Conservation (phyloP, 2,797 vertebrate species). For the Rhinogobio ventralis region DNA sequence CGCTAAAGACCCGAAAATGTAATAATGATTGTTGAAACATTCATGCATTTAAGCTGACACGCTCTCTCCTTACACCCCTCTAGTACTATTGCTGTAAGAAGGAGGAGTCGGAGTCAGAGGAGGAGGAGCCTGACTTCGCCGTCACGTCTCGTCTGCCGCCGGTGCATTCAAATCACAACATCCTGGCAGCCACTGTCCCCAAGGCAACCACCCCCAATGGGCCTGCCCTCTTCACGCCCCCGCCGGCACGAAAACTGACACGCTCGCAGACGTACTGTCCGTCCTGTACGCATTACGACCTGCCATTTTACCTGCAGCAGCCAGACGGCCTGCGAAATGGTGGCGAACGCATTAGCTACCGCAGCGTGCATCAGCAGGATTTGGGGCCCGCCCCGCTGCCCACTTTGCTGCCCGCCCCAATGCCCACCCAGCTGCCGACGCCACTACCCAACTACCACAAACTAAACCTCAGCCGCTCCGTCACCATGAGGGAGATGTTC, state of each 20-base stretch:
- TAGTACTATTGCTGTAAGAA: conserved; percentile 99
- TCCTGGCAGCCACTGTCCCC: conserved; percentile 89
- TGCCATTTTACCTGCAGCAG: conserved; percentile 95
- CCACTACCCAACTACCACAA: conserved; percentile 85
- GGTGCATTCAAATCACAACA: conserved; percentile 90
- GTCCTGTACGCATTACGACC: conserved; percentile 86
- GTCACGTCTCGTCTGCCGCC: conserved; percentile 90
- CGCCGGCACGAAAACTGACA: conserved; percentile 82
- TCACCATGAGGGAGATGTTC: conserved; percentile 96
- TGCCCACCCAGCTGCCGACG: conserved; percentile 67
- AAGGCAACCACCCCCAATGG: conserved; percentile 86
- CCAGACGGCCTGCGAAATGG: conserved; percentile 89
- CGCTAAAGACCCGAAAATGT: background rate
- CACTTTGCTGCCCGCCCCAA: conserved; percentile 54
- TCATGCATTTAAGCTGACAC: background rate
- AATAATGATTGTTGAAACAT: background rate
- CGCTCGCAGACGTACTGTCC: conserved; percentile 88
- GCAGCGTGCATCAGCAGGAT: conserved; percentile 88
- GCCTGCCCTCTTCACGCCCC: conserved; percentile 86
- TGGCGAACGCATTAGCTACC: conserved; percentile 87
- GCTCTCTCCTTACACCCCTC: background rate
- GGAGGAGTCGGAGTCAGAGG: conserved; percentile 94
- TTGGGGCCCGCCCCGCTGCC: conserved; percentile 76
- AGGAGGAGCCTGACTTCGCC: conserved; percentile 97
- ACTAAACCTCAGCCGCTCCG: conserved; percentile 89